Evolutionary conservation across 1,140 invertebrate species (phyloP).

Genomic region (Drosophila dunni): DNA sequence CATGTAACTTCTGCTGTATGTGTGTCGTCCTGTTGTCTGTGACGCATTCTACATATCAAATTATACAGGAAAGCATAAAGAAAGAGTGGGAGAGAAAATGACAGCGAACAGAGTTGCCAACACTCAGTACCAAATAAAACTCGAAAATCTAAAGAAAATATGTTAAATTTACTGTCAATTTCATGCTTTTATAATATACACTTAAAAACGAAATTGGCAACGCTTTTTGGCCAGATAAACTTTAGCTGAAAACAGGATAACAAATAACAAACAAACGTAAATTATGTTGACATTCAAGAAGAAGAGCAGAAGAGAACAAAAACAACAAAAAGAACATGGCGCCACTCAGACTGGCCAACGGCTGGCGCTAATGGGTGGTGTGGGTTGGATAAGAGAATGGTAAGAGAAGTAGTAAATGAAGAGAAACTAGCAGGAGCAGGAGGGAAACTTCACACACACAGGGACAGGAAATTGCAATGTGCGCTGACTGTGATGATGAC

Average conservation of each 20-base stretch:
- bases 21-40: slow-evolving; percentile 9
- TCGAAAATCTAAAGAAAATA: not conserved
- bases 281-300: slow-evolving; percentile 48
- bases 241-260: slow-evolving; percentile 32
- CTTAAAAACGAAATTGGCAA: slow-evolving; percentile 6
- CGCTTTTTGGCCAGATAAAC: slow-evolving; percentile 15
- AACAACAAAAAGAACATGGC: slow-evolving; percentile 37
- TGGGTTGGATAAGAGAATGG: slow-evolving; percentile 9
- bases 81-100: not conserved
- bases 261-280: slow-evolving; percentile 46
- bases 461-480: slow-evolving; percentile 54
- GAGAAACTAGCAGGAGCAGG: not conserved
- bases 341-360: slow-evolving; percentile 79
- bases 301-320: not conserved
- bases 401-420: not conserved
- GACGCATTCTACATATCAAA: slow-evolving; percentile 36
- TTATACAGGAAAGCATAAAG: slow-evolving; percentile 8
- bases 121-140: not conserved
- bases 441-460: slow-evolving; percentile 15
- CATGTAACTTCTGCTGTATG: not conserved
- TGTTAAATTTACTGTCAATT: not conserved
- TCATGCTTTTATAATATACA: not conserved
- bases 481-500: slow-evolving; percentile 37
- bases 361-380: slow-evolving; percentile 59
- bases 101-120: slow-evolving; percentile 23